Base-by-base conservation (phyloP, 2,797 vertebrate genomes). In the Mustela erminea region DNA sequence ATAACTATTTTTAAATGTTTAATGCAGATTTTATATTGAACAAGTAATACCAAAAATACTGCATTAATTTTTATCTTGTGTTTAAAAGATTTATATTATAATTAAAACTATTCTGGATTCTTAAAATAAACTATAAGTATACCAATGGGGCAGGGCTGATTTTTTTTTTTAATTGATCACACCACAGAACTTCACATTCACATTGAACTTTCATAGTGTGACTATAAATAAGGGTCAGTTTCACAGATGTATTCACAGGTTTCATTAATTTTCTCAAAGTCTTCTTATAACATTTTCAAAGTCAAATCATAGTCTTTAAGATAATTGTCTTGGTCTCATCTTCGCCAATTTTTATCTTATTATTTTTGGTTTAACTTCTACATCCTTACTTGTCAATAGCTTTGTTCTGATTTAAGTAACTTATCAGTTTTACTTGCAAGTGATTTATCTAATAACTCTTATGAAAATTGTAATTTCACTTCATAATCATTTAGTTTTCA, bases 181-280 rank as follows among this genome's bases (percentile, higher is more conserved):
- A 66, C 56, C 15, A 56, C 3, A 72, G 58, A 91, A 52, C 21
- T 82, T 81, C 8, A 1, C n/a, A n/a, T 95, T 94, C n/a, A 46
- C 14, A 43, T 35, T 86, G 85, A 95, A 78, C n/a, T 62, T 49
- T 81, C 25, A 35, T 5, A 58, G n/a, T 32, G 41, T 38, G 14
- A 54, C 56, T 29, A 88, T 58, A 86, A 93, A 62, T 64, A 83
- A 78, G 21, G 29, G 6, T 87, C 64, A 88, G 15, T 78, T 87
- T 78, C 46, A 35, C 27, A 78, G 7, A 93, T 15, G 11, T 78
- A 52, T 41, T 38, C 25, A 92, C 68, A 21, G 64, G 13, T 4
- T 92, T 86, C 29, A 23, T 74, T 93, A 93, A 72, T 89, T 96
- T 96, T 92, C 38, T 21, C 32, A 92, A 35, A 5, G 23, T 17